phyloP scores from a whole-genome alignment of 2,888 invertebrate species.

The Nebria salina region DNA sequence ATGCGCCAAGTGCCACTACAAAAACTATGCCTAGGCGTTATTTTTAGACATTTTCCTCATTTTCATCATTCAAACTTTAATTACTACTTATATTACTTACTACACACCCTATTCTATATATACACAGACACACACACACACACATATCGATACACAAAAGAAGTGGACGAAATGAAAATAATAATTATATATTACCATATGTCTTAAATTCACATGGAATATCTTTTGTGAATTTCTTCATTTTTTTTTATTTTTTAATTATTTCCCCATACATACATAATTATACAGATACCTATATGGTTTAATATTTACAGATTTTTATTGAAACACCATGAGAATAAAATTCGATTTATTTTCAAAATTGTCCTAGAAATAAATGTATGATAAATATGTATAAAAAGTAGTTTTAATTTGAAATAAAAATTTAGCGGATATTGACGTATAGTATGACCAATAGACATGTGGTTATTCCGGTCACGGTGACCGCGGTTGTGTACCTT shows the following conservation, averaged over 20 bases:
- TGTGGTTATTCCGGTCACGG: slow-evolving; percentile 24
- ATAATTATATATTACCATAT: slow-evolving; percentile 28
- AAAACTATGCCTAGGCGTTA: too few relatives aligned
- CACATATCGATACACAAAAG: background rate
- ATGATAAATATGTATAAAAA: too few relatives aligned
- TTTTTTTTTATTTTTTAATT: background rate
- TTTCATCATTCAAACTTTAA: background rate
- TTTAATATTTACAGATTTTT: slow-evolving; percentile 6
- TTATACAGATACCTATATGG: background rate
- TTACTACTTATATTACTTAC: slow-evolving; percentile 11
- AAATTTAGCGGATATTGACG: background rate
- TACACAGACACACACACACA: too few relatives aligned
- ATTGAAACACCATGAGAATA: background rate
- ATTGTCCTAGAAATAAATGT: too few relatives aligned
- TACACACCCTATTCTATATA: slow-evolving; percentile 15
- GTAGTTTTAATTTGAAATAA: too few relatives aligned
- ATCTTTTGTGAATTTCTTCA: background rate
- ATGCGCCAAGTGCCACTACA: background rate
- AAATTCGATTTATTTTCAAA: background rate
- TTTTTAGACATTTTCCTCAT: too few relatives aligned
- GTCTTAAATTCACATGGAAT: slow-evolving; percentile 25
- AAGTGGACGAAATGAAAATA: slow-evolving; percentile 18
- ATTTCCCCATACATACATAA: background rate
- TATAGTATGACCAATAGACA: background rate
- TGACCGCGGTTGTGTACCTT: slow-evolving; percentile 34